Conservation (phyloP, 64 coral and sea anemone genomes). For the Pocillopora verrucosa region DNA sequence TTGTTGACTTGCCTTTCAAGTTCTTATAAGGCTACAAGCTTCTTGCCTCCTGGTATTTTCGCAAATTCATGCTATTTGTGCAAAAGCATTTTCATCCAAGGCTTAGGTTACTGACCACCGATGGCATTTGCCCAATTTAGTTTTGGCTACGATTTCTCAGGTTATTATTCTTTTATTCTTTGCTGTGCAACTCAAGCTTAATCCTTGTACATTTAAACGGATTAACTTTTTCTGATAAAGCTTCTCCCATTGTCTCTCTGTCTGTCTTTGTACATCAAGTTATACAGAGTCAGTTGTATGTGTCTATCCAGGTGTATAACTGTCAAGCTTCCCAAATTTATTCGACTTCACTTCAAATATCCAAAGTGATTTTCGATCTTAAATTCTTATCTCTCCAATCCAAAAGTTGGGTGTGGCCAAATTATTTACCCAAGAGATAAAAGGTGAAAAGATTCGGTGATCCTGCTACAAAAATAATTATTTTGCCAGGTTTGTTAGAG, state of each 20-base stretch:
- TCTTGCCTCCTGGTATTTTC: too few relatives aligned
- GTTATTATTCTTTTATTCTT: not conserved
- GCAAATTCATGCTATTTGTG: too few relatives aligned
- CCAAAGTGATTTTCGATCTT: not conserved
- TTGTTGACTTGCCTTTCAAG: not conserved
- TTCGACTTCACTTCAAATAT: not conserved
- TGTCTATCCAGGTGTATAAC: not conserved
- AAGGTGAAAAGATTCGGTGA: not conserved
- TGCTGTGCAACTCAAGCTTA: too few relatives aligned
- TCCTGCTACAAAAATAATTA: not conserved
- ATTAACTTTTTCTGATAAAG: too few relatives aligned
- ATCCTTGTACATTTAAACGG: too few relatives aligned
- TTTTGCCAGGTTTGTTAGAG: not conserved
- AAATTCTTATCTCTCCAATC: not conserved
- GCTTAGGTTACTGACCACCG: not conserved
- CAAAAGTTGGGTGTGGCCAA: slow-evolving; percentile 1
- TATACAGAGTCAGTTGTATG: not conserved
- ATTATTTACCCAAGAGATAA: slow-evolving; percentile 8
- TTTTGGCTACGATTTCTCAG: not conserved
- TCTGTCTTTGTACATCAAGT: not conserved
- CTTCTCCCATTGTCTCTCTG: not conserved
- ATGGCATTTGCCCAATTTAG: not conserved
- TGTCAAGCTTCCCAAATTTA: not conserved
- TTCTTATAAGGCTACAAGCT: not conserved
- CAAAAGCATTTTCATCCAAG: not conserved